Evolutionary conservation across 2,113 vertebrate species (phyloP), one percentile per base, ranked within the genome.

Genomic region (Semicossyphus pulcher): DNA sequence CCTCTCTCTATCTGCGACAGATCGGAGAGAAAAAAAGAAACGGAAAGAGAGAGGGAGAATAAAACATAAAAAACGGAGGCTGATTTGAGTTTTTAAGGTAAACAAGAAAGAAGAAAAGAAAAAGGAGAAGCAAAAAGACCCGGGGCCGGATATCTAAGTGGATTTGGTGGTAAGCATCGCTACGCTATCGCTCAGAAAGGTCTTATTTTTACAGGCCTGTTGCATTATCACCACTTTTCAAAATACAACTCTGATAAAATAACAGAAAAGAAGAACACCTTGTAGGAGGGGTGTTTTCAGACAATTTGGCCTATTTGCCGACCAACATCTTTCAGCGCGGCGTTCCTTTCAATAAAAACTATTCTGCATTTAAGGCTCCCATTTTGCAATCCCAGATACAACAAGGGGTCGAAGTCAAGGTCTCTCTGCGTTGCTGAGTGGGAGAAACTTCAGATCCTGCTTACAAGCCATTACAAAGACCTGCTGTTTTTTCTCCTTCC

Each of bases 351-450:
- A 85, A n/a, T 62, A 10, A 65, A 76, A 76, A 61, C 67, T 67
- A 63, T 81, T 86, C 78, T 79, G 52, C 74, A 75, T 86, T 88
- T 53, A 60, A 60, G 1, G 67, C 58, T 75, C 45, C 75, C 45
- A 3, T 91, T 87, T 59, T 47, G 37, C 16, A 4, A 51, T n/a
- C 14, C 44, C 37, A 7, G 6, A 76, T 31, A 62, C 61, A 80
- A 76, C 78, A 4, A 29, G 20, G 18, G 82, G 83, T 85, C 51
- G 11, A 42, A 78, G 85, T 86, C 81, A 86, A 89, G 88, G 91
- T 89, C 80, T 41, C 45, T 21, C 44, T 29, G 51, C 65, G 0
- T 68, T 4, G 44, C 58, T 51, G 61, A 75, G 68, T 51, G 81
- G 73, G 85, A 85, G 62, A 84, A 79, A 83, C 80, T 86, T 88